Percentiles rank a stretch among this genome's conserved stretches.
phyloP scores from a whole-genome alignment of 2,113 vertebrate species.

The Stercorarius parasiticus region DNA sequence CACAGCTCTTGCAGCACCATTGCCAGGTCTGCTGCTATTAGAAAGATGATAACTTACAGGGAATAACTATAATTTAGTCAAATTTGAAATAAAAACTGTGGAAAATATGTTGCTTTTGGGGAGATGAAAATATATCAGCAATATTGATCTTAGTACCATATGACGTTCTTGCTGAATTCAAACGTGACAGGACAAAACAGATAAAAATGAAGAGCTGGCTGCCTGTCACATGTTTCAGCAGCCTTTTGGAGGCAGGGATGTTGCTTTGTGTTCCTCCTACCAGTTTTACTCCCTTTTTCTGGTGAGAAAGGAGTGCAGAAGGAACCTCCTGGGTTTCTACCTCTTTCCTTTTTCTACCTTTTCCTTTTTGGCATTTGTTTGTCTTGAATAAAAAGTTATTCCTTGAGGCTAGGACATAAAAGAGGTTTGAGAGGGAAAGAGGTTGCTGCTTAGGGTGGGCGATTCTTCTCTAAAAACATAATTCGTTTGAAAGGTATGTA shows the following conservation, averaged over 20 bases:
- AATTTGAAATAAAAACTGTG: conserved; percentile 28
- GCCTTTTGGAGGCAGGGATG: neutral
- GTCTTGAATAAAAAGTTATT: neutral
- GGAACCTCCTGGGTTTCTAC: neutral
- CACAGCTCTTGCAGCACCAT: neutral
- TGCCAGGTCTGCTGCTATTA: neutral
- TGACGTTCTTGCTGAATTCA: conserved; percentile 28
- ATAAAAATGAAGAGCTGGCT: neutral
- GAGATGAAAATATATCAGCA: conserved; percentile 14
- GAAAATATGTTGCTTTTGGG: conserved; percentile 21
- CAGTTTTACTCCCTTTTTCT: neutral
- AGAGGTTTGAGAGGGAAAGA: neutral
- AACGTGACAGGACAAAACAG: conserved; percentile 5
- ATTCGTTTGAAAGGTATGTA: neutral
- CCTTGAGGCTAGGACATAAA: neutral
- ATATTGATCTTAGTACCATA: neutral
- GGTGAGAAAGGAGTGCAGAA: neutral
- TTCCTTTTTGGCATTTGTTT: conserved; percentile 9
- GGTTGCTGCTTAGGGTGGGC: neutral
- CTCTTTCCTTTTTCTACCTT: too few species aligned
- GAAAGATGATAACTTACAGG: neutral
- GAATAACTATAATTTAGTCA: neutral
- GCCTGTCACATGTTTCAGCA: neutral
- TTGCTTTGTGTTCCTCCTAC: neutral
- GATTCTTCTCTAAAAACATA: neutral